Conservation (phyloP, 2,888 invertebrate genomes). For the Perizoma flavofasciatum region DNA sequence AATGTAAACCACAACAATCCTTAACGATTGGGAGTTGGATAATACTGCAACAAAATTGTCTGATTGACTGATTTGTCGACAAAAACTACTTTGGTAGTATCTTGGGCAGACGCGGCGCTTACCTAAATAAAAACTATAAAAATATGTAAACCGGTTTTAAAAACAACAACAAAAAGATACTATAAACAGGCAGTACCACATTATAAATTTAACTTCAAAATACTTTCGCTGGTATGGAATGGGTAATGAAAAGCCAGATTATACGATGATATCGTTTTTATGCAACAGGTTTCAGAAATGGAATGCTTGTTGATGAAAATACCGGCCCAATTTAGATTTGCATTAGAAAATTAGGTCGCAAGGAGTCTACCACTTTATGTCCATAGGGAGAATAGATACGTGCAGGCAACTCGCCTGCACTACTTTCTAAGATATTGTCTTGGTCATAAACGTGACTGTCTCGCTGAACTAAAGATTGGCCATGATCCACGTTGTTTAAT, state of each 20-base stretch:
- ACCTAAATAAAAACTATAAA: no score
- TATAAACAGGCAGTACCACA: no score
- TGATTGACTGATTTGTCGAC: no score
- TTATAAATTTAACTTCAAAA: constrained; percentile 6
- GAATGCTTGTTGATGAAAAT: constrained; percentile 23
- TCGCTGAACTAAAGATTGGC: constrained; percentile 9
- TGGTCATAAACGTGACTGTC: constrained; percentile 15
- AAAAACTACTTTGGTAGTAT: no score
- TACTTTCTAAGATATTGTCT: constrained; percentile 24
- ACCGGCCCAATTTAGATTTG: constrained; percentile 43
- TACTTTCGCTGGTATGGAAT: constrained; percentile 38
- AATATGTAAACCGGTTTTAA: no score
- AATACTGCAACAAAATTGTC: no score
- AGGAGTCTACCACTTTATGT: constrained; percentile 50
- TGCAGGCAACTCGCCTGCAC: constrained; percentile 17
- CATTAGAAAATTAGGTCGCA: constrained; percentile 60
- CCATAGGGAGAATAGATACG: constrained; percentile 48
- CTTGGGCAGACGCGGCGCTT: no score
- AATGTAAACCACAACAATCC: no score
- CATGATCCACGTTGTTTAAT: constrained; percentile 12
- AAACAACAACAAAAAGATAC: no score
- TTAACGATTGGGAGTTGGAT: no score
- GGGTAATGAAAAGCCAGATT: constrained; percentile 31
- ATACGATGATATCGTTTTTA: constrained; percentile 41
- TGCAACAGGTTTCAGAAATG: constrained; percentile 45